phyloP scores from a whole-genome alignment of 2,888 invertebrate species.

The Aspidapion aeneum region DNA sequence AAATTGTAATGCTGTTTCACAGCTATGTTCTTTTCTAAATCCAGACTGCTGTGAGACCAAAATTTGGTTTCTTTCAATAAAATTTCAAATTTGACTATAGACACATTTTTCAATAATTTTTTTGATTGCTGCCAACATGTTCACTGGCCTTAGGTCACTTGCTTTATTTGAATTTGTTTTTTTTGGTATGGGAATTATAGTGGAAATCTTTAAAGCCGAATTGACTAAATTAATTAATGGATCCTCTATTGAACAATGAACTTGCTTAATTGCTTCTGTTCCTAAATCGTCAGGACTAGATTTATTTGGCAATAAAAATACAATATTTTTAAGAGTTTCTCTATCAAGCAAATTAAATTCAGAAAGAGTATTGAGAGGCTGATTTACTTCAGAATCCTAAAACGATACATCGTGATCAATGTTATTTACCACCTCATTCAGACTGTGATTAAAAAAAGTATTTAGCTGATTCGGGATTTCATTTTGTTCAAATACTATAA shows the following conservation, averaged over 20 bases:
- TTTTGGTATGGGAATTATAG: not conserved
- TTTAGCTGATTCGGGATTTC: not conserved
- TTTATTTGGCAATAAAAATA: not conserved
- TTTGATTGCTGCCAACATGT: not conserved
- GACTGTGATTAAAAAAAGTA: not conserved
- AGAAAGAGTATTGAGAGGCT: not conserved
- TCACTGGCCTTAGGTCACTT: not conserved
- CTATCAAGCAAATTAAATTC: not conserved
- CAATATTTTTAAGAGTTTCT: not conserved
- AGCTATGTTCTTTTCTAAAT: not conserved
- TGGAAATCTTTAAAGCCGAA: not conserved
- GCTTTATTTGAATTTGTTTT: not conserved
- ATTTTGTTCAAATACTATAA: not conserved
- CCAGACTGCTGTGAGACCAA: not conserved
- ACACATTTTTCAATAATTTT: not conserved
- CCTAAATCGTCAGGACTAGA: not conserved
- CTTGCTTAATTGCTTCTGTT: not conserved
- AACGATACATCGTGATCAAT: not conserved
- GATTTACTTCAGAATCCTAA: not conserved
- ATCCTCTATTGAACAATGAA: not conserved
- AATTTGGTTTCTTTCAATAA: not conserved
- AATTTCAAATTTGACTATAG: not conserved
- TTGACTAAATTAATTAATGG: not conserved
- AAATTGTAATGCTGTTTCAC: not conserved
- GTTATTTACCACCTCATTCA: not conserved